A percentile compares a stretch with the other conserved stretches of the same genome.
Evolutionary conservation across 2,113 vertebrate species (phyloP).

Genomic region (Thryonomys swinderianus): DNA sequence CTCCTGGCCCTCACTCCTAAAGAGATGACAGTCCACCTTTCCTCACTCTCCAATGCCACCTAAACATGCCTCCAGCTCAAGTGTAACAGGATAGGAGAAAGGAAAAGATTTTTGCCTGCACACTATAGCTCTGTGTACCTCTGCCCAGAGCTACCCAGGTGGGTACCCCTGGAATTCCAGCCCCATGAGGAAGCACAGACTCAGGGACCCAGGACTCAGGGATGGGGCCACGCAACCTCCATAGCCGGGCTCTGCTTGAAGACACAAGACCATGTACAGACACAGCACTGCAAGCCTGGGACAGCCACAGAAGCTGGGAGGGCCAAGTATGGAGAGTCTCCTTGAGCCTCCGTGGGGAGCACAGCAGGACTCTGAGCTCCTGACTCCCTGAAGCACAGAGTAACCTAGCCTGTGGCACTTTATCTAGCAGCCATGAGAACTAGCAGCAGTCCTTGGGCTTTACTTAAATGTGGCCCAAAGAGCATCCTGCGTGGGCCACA

Average conservation of each 20-base stretch:
- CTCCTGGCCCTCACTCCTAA: not conserved
- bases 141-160: not conserved
- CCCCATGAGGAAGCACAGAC: too few relatives aligned
- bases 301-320: not conserved
- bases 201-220: too few relatives aligned
- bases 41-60: not conserved
- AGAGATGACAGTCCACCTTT: not conserved
- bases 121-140: too few relatives aligned
- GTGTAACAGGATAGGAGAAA: not conserved
- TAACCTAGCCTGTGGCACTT: not conserved
- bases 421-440: not conserved
- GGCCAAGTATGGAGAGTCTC: too few relatives aligned
- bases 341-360: too few relatives aligned
- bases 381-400: not conserved
- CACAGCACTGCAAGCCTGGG: not conserved
- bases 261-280: not conserved
- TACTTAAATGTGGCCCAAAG: rapidly evolving
- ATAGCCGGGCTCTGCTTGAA: not conserved
- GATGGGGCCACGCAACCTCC: rapidly evolving
- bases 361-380: not conserved
- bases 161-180: not conserved
- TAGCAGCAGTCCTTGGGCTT: not conserved
- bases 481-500: not conserved
- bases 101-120: not conserved
- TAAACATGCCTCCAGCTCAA: not conserved